Evolutionary conservation across 2,797 vertebrate species (phyloP).

Genomic region (Cacajao melanocephalus): DNA sequence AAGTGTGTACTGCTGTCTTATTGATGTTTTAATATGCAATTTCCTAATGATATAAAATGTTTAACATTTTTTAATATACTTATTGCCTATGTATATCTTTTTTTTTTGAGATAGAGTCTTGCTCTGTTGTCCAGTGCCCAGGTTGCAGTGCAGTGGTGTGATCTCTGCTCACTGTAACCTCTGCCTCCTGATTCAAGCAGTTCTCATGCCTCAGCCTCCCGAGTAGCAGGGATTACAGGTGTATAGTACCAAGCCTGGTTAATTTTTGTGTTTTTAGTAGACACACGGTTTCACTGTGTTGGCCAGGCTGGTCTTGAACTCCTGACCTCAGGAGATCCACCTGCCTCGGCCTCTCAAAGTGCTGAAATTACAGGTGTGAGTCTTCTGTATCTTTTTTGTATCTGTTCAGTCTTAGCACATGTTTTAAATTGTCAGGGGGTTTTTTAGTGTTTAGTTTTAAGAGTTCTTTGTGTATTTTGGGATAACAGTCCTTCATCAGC

Average conservation of each 20-base stretch:
- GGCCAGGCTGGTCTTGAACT: not conserved
- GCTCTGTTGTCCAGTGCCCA: not conserved
- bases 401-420: not conserved
- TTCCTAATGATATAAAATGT: not conserved
- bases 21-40: not conserved
- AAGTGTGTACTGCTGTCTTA: not conserved
- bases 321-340: not conserved
- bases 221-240: not conserved
- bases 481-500: not conserved
- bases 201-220: not conserved
- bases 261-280: not conserved
- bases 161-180: not conserved
- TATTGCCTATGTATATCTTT: not conserved
- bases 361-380: not conserved
- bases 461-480: not conserved
- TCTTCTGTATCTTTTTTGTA: not conserved
- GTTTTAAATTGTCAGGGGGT: not conserved
- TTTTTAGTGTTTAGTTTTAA: not conserved
- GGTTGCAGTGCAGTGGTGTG: not conserved
- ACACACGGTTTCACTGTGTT: not conserved
- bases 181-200: not conserved
- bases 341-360: not conserved
- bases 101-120: not conserved
- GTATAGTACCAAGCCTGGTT: not conserved
- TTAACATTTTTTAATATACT: not conserved